Base-by-base conservation (phyloP, 2,113 vertebrate species). In the Hystrix brachyura region DNA sequence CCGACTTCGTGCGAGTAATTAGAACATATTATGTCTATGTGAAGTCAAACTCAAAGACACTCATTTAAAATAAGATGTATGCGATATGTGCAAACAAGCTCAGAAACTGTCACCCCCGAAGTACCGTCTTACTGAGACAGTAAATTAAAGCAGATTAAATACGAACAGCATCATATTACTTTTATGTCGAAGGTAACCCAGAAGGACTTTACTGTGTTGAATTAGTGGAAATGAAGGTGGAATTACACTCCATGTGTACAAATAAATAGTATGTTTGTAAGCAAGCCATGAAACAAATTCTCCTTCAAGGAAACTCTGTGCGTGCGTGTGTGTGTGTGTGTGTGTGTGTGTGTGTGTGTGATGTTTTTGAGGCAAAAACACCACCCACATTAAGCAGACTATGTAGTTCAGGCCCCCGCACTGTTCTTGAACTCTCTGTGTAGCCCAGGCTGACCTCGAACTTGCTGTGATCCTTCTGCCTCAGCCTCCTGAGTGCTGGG, bases 151-250 rank as follows among this genome's bases (percentile, higher is more conserved):
- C 25, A 85, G 53, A 29, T 25, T 89, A 80, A 72, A n/a, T 62
- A 80, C 55, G 57, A 87, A 76, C n/a, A 89, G 23, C 71, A 55
- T 83, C 5, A 60, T 17, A 62, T 88, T 46, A 71, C 23, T 34
- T 60, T 38, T 34, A 79, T n/a, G 48, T 32, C 8, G n/a, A 60
- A 88, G 19, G 62, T 55, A 89, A 89, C 18, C 55, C 25, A 67
- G 79, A 87, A 91, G 87, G 43, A 51, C 34, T 34, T 84, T 84
- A 46, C 78, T 78, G 60, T 48, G 21, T 19, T 80, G 25, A 81
- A n/a, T 87, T 91, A 48, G 46, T 93, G 76, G 86, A 90, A 94
- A 60, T 78, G 48, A 95, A 95, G 65, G 78, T 65, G 55, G 65
- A 76, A 90, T 27, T 57, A 85, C 84, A 79, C 29, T 25, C 14